Percentiles rank a stretch among this genome's conserved stretches.
Conservation (phyloP, 53 echinoderm and acorn worm species). For the Holothuria leucospilota region DNA sequence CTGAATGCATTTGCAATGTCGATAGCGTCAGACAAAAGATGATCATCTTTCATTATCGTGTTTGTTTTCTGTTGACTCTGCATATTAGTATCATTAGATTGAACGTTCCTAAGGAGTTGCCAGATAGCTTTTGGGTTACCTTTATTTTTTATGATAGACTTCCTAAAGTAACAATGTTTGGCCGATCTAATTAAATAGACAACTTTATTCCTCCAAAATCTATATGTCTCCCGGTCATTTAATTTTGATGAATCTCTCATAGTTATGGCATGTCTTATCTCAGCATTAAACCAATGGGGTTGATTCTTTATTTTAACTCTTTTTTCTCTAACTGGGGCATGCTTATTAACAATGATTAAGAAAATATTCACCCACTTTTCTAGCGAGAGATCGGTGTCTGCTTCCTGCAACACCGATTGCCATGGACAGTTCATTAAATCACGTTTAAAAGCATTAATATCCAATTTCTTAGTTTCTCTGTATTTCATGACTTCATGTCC, state of each 20-base stretch:
- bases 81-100: constrained; percentile 1
- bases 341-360: constrained; percentile 4
- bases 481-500: no score
- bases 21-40: neutral
- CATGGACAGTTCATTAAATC: neutral
- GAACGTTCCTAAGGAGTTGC: neutral
- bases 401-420: neutral
- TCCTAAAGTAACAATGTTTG: no score
- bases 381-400: neutral
- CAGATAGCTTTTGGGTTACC: constrained; percentile 4
- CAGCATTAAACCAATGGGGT: neutral
- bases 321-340: neutral
- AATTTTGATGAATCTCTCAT: neutral
- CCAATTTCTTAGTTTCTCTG: constrained; percentile 1
- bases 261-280: neutral
- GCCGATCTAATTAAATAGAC: no score
- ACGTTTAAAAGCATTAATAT: constrained; percentile 3
- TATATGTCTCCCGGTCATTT: neutral
- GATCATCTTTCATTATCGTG: neutral
- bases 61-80: constrained; percentile 9
- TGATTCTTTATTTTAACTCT: neutral
- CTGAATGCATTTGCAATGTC: no score
- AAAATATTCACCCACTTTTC: neutral
- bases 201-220: constrained; percentile 18
- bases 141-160: neutral